These are phyloP conservation scores for Micronycteris hirsuta DNA, from an alignment of 2,113 vertebrate genomes.

Conservation along the genomic window DNA sequence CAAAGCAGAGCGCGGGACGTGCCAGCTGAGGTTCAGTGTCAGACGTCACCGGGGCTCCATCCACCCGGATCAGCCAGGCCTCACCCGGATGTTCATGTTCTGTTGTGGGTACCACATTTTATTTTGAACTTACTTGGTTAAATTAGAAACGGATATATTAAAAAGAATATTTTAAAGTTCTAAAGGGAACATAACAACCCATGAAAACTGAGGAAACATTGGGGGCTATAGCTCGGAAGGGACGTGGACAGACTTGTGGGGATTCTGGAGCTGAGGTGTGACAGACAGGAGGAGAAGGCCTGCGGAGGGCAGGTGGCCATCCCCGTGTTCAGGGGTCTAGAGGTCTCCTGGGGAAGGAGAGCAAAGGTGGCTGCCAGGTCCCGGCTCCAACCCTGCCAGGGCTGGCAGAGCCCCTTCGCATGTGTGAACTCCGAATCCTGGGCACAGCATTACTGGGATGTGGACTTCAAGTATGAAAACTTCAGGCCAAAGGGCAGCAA, in stretches of 20 bases:
- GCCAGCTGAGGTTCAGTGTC: background rate
- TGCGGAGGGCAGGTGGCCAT: background rate
- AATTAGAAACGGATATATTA: background rate
- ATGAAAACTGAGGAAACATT: background rate
- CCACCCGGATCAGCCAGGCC: background rate
- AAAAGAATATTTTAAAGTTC: background rate
- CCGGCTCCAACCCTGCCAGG: no score
- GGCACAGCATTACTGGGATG: background rate
- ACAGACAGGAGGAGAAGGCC: background rate
- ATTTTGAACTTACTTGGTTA: background rate
- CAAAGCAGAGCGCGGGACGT: background rate
- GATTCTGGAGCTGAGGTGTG: background rate
- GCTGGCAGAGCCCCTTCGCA: background rate
- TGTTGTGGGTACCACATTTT: background rate
- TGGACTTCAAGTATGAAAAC: background rate
- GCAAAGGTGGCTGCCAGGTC: background rate
- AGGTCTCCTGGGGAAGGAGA: background rate
- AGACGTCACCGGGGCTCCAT: background rate
- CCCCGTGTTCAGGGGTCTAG: background rate
- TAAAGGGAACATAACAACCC: background rate
- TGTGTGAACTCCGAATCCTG: background rate
- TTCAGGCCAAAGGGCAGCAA: background rate
- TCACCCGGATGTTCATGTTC: background rate
- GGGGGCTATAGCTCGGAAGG: background rate
- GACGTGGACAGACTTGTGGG: background rate